Evolutionary conservation across 2,797 vertebrate genomes (phyloP).

Genomic region (Neosilurus hyrtlii): DNA sequence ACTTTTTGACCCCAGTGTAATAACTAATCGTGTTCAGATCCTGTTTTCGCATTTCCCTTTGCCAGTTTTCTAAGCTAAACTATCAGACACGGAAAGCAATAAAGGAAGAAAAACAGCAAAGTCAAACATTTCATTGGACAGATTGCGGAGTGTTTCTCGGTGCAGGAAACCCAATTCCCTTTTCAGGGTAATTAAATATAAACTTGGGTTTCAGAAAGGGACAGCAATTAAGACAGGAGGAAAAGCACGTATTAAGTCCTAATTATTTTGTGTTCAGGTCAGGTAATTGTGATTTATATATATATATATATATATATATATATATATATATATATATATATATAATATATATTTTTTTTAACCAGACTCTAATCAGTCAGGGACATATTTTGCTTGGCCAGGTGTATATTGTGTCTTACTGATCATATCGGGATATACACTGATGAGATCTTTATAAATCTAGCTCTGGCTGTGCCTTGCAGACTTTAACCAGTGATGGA

Average conservation of each 20-base stretch:
- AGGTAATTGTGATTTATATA: slow-evolving; percentile 68
- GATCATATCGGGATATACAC: slow-evolving; percentile 54
- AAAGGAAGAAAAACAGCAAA: slow-evolving; percentile 52
- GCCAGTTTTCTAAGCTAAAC: slow-evolving; percentile 34
- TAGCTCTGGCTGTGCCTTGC: slow-evolving; percentile 52
- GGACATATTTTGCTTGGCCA: slow-evolving; percentile 73
- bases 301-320: too few species aligned
- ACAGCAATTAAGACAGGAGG: slow-evolving; percentile 53
- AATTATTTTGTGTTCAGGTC: slow-evolving; percentile 64
- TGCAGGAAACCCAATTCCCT: slow-evolving; percentile 62
- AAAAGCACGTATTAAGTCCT: slow-evolving; percentile 62
- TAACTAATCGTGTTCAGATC: slow-evolving; percentile 16
- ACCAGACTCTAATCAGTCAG: slow-evolving; percentile 62
- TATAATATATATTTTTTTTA: slow-evolving; percentile 57
- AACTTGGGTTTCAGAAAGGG: slow-evolving; percentile 57
- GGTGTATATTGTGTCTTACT: slow-evolving; percentile 51
- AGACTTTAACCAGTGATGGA: slow-evolving; percentile 62
- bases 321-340: slow-evolving; percentile 55
- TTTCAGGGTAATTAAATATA: slow-evolving; percentile 70
- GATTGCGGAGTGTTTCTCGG: slow-evolving; percentile 48
- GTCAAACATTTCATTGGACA: slow-evolving; percentile 46
- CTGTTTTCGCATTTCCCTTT: slow-evolving; percentile 14
- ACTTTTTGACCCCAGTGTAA: slow-evolving; percentile 51
- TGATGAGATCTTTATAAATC: slow-evolving; percentile 62
- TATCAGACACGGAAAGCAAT: slow-evolving; percentile 31